Evolutionary conservation across 2,113 vertebrate genomes (phyloP), one percentile per base, ranked within the genome.

Genomic region (Hippoglossus stenolepis): DNA sequence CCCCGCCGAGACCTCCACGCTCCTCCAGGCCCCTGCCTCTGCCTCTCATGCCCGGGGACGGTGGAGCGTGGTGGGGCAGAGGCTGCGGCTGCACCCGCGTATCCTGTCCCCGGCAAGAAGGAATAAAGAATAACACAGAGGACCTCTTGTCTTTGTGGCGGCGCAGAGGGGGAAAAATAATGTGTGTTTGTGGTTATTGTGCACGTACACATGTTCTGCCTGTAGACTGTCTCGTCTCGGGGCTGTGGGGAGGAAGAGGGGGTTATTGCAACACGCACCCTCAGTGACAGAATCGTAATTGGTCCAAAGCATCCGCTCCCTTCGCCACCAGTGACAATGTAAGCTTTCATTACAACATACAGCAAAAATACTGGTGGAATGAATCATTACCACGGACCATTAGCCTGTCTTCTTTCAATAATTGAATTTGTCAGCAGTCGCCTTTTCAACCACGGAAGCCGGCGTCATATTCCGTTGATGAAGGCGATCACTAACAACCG

Each of bases 371-470:
- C 96, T 96, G 95, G 95, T 95, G 93, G 96, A 97, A 96, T 97
- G 94, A 97, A 96, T 96, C 96, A 96, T 99, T 95, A 96, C 93
- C 95, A 97, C 94, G 95, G 93, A 92, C 95, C 96, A 97, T 99
- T 98, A 97, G 96, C 95, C 95, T 93, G 92, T 96, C 95, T 95
- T 94, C 96, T 96, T 96, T 93, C 94, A 94, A 95, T 96, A 97
- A 98, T 96, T 97, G 96, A 97, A 96, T 98, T 97, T 97, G 96
- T 97, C 96, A 97, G 95, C 96, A 95, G 96, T 94, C 94, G 95
- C 95, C 95, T 95, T 96, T 97, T 96, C 96, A 97, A 95, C 93
- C 95, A 2, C 24, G 54, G 61, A 94, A 95, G 94, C 94, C 94
- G 94, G 94, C 95, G 8, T 81, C 38, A 18, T 94, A 95, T 96